Evolutionary conservation across 2,888 invertebrate genomes (phyloP), one percentile per base, ranked within the genome.

Genomic region (Patella depressa): DNA sequence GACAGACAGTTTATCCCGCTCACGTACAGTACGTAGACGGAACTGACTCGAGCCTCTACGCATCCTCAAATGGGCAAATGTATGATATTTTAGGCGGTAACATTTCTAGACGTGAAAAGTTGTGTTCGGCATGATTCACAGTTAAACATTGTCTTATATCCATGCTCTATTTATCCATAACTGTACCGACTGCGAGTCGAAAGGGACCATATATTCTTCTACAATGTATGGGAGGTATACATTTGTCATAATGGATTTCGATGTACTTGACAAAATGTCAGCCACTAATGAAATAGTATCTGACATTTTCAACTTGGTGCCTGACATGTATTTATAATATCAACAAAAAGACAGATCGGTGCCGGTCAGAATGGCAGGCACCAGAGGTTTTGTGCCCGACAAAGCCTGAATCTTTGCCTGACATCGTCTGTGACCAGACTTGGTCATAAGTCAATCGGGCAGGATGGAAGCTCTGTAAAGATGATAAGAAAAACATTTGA

Each of bases 11-110:
- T 80, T 94, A 94, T 89, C 93, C 94, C 72, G 94, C 94, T 79
- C 94, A 94, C 89, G 94, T 94, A 81, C 94, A 94, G 91, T 94
- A 94, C 92, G 94, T 94, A 88, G 94, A 94, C 87, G 93, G 93
- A 87, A 93, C 93, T 84, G 93, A 93, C 91, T 93, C 92, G 89
- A 93, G 93, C 92, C 93, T 93, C 92, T 94, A 93, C 92, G 86
- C 93, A 83, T 84, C 87, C 79, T 91, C 93, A 86, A 94, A 94
- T 92, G 94, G 94, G 86, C 94, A 94, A 92, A 94, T 94, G 94
- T 94, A 93, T 93, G 92, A 90, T 79, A 82, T 84, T 45, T 45
- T 45, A 45, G 45, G 45, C 45, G 45, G 45, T 45, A 45, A 45
- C 69, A 76, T 73, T 81, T 73, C 81, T 87, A 88, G 87, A 87